A percentile compares a stretch with the other conserved stretches of the same genome.
These are phyloP conservation scores for Caenorhabditis drosophilae DNA, from an alignment of 2,888 invertebrate genomes.

Conservation along the genomic window DNA sequence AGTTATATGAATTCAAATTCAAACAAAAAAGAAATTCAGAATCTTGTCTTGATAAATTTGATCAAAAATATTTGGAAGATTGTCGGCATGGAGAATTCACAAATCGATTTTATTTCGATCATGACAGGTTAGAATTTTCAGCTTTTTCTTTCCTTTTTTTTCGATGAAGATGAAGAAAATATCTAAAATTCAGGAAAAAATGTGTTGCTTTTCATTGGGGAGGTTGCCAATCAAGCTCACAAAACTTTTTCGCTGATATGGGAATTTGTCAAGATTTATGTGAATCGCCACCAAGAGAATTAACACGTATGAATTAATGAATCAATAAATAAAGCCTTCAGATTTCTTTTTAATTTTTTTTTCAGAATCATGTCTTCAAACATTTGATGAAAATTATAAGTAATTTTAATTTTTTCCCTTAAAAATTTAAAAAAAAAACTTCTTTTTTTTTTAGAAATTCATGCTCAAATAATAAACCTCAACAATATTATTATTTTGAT, in stretches of 20 bases:
- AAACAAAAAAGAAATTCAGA: conserved; percentile 35
- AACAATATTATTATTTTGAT: conserved; percentile 65
- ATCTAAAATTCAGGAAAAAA: too few species aligned
- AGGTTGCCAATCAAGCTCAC: conserved; percentile 56
- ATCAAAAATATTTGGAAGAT: conserved; percentile 57
- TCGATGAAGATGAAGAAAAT: too few species aligned
- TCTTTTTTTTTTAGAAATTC: conserved; percentile 7
- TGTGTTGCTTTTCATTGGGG: conserved; percentile 64
- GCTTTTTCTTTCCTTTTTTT: too few species aligned
- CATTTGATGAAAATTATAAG: conserved; percentile 49
- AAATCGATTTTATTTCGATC: conserved; percentile 63
- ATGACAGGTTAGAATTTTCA: too few species aligned
- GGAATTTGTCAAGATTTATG: conserved; percentile 52
- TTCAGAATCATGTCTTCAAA: conserved; percentile 57
- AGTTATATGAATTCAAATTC: not conserved
- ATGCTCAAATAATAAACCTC: conserved; percentile 24
- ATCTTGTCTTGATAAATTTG: conserved; percentile 62
- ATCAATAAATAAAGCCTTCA: too few species aligned
- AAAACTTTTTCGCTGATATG: conserved; percentile 56
- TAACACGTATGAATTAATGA: conserved; percentile 41
- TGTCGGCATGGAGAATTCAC: conserved; percentile 61
- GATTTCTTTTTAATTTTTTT: not conserved
- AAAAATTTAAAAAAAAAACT: too few species aligned
- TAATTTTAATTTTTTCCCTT: not conserved
- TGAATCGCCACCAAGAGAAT: conserved; percentile 49